Percentiles rank a stretch among this genome's conserved stretches.
Conservation (phyloP, 2,113 vertebrate species). For the Eudorcas thomsonii region DNA sequence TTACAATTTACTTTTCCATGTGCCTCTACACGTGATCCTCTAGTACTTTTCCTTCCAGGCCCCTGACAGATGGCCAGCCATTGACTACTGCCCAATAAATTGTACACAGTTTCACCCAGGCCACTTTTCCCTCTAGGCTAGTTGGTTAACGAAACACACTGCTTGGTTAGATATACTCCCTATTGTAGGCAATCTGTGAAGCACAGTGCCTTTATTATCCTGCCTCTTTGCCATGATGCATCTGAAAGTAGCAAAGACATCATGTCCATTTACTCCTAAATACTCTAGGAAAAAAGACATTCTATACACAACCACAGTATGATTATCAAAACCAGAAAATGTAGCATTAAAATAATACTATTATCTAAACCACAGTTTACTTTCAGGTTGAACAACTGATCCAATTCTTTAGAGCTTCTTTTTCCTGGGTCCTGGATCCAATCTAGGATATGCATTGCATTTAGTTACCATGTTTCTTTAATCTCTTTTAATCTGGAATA, state of each 20-base stretch:
- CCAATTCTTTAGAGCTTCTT: not conserved
- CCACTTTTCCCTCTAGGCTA: not conserved
- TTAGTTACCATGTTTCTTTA: not conserved
- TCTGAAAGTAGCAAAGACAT: not conserved
- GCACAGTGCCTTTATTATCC: not conserved
- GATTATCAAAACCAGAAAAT: not conserved
- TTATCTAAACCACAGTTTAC: conserved; percentile 2
- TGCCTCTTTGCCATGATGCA: not conserved
- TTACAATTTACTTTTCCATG: not conserved
- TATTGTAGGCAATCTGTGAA: not conserved
- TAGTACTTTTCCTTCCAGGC: not conserved
- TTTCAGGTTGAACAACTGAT: not conserved
- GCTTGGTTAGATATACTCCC: not conserved
- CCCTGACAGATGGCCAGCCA: not conserved
- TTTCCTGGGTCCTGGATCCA: not conserved
- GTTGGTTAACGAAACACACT: not conserved
- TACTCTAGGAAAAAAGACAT: not conserved
- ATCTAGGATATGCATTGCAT: not conserved
- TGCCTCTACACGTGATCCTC: not conserved
- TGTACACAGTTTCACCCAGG: not conserved
- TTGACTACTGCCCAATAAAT: not conserved
- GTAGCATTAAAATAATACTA: not conserved
- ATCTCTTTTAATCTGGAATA: not conserved
- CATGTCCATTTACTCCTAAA: not conserved
- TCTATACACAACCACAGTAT: not conserved